phyloP scores from a whole-genome alignment of 2,113 vertebrate species.

The Panurus biarmicus region DNA sequence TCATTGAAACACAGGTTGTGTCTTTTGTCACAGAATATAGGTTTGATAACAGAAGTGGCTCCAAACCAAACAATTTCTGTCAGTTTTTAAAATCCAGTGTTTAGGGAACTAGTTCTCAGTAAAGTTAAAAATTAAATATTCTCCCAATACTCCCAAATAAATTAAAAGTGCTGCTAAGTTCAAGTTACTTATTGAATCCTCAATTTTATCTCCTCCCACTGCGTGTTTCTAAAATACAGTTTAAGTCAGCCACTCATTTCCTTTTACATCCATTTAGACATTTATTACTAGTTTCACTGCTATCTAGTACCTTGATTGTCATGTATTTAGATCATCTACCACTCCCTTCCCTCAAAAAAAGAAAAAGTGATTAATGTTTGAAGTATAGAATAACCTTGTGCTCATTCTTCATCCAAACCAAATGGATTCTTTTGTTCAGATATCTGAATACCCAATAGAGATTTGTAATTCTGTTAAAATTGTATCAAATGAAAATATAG shows the following conservation, averaged over 20 bases:
- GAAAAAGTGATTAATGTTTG: neutral
- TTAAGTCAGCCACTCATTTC: conserved; percentile 2
- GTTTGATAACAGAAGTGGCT: neutral
- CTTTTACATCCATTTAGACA: conserved; percentile 2
- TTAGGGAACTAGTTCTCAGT: neutral
- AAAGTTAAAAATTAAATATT: neutral
- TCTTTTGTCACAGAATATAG: neutral
- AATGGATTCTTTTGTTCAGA: neutral
- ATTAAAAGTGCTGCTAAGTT: neutral
- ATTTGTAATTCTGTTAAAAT: neutral
- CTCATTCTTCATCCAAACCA: neutral
- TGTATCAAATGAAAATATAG: neutral
- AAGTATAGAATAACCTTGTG: neutral
- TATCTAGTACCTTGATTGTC: neutral
- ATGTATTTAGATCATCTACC: neutral
- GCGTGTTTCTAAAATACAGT: neutral
- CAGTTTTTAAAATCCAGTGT: neutral
- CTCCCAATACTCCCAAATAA: neutral
- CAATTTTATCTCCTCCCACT: neutral
- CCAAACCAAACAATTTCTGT: neutral
- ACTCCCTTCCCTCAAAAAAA: neutral
- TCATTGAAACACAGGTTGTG: neutral
- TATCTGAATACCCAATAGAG: neutral
- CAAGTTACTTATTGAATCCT: neutral
- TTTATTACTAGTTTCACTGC: neutral